Evolutionary conservation across 37 sponge, comb jelly and placozoan species (phyloP).

Genomic region (Hexactinellida sp.): DNA sequence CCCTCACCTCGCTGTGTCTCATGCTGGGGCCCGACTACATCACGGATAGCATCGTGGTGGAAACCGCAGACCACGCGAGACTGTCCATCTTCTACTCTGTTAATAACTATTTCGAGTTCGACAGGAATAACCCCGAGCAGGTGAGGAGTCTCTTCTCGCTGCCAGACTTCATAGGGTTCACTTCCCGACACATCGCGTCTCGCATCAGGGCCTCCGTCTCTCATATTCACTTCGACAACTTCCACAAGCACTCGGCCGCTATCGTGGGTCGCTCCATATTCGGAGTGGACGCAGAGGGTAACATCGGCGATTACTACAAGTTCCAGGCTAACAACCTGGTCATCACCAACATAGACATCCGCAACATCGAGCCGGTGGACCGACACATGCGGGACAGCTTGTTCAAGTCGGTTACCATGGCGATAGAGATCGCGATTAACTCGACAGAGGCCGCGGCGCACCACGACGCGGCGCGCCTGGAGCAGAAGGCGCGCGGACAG

Average conservation of each 20-base stretch:
- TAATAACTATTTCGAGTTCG: constrained; percentile 70
- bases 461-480: constrained; percentile 77
- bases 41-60: constrained; percentile 64
- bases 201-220: constrained; percentile 68
- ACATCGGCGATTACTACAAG: constrained; percentile 24
- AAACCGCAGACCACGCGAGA: constrained; percentile 87
- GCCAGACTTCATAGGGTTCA: constrained; percentile 92
- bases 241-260: constrained; percentile 72
- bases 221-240: constrained; percentile 68
- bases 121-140: constrained; percentile 29
- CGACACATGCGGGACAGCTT: constrained; percentile 74
- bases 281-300: constrained; percentile 54
- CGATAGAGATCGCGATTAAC: constrained; percentile 89
- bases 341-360: constrained; percentile 77
- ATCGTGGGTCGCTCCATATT: constrained; percentile 63
- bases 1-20: constrained; percentile 60
- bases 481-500: constrained; percentile 70
- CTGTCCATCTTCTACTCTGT: constrained; percentile 55
- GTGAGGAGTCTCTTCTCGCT: constrained; percentile 62
- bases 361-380: constrained; percentile 81
- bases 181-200: constrained; percentile 73
- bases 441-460: constrained; percentile 67
- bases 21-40: constrained; percentile 87
- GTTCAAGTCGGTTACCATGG: constrained; percentile 87
- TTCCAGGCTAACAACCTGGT: constrained; percentile 79